phyloP scores from a whole-genome alignment of 2,113 vertebrate genomes.

The Pycnonotus jocosus region DNA sequence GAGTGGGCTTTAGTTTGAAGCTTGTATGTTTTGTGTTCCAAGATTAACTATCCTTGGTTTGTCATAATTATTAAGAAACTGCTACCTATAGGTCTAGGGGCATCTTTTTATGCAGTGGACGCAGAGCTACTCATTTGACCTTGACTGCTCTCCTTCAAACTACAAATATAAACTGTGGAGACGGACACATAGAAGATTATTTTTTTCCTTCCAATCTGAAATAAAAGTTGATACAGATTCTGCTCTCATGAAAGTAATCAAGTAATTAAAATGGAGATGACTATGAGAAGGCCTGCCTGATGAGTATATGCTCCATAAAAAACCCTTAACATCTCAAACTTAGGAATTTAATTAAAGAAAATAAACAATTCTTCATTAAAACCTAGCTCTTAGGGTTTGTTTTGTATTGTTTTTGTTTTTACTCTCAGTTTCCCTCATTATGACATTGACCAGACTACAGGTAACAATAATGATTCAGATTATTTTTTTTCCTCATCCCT shows the following conservation, averaged over 20 bases:
- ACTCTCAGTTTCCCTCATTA: neutral
- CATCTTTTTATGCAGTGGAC: constrained; percentile 29
- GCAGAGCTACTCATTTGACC: constrained; percentile 35
- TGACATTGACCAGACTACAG: neutral
- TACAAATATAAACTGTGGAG: neutral
- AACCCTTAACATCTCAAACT: neutral
- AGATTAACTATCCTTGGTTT: neutral
- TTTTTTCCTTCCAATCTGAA: neutral
- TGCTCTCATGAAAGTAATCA: constrained; percentile 5
- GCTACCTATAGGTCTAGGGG: constrained; percentile 8
- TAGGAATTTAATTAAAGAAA: constrained; percentile 46
- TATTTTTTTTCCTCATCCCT: neutral
- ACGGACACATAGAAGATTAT: neutral
- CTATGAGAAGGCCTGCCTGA: neutral
- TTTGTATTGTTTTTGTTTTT: neutral
- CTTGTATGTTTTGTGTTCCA: constrained; percentile 12
- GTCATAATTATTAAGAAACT: constrained; percentile 45
- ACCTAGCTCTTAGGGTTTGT: neutral
- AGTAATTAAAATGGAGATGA: constrained; percentile 28
- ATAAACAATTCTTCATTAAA: constrained; percentile 3
- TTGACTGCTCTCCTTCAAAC: constrained; percentile 10
- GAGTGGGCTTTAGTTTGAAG: constrained; percentile 4
- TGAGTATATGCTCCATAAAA: neutral
- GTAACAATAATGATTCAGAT: neutral
- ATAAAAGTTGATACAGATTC: neutral